Evolutionary conservation across 1,140 invertebrate genomes (phyloP), one percentile per base, ranked within the genome.

Genomic region (Conus ventricosus): DNA sequence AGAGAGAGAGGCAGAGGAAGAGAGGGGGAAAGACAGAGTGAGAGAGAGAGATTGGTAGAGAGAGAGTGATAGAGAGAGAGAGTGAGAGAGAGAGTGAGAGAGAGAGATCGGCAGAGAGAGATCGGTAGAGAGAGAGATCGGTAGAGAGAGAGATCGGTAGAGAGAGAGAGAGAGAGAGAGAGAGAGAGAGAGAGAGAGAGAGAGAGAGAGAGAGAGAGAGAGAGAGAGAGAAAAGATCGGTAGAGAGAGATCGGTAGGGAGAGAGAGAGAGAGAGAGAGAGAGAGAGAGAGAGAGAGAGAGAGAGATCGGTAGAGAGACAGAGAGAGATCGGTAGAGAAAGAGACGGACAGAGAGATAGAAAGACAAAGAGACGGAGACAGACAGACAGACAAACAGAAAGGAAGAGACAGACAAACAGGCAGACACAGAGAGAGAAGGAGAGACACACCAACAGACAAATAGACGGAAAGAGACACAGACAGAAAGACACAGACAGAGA

Each of bases 141-240:
- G n/a, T 7, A 71, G 7, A 75, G 67, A 75, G 67, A 75, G 20
- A 75, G 67, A 75, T 20, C 7, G 67, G 5, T 7, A 75, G 67
- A 75, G 67, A 75, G 67, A 20, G 20, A 20, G 20, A 75, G 20
- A 75, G 20, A 75, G 67, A 75, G 67, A 78, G 25, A 78, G 20
- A 39, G 27, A 78, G 76, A 15, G 76, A 78, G 76, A 78, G 76
- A 78, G 76, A 78, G 67, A 78, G 76, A 39, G 23, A 39, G 23
- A 78, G 20, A 39, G 25, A 78, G 76, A 10, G 76, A 78, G 76
- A 78, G 76, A 39, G 25, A 78, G 76, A 78, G 76, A 78, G 76
- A 39, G 76, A 78, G 76, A 39, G 76, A 78, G 76, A 78, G 76
- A 78, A 25, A 78, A 25, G 55, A 57, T 6, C 6, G 55, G 13